These are phyloP conservation scores for Monochamus alternatus DNA, from an alignment of 2,888 invertebrate species.

Conservation along the genomic window DNA sequence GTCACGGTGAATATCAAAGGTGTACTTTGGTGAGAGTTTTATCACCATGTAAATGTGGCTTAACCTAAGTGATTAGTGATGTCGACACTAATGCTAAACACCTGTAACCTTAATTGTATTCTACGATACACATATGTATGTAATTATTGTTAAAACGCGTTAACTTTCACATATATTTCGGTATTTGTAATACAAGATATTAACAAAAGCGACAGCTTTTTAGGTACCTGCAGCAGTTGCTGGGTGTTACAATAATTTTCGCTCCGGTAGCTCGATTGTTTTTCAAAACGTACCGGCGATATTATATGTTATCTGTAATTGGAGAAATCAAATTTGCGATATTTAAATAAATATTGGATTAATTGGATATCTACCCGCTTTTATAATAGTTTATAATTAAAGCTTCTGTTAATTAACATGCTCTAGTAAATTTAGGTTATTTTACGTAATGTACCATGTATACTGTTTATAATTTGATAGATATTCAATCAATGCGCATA, in stretches of 20 bases:
- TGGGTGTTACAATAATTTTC: slow-evolving; percentile 2
- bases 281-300: slow-evolving; percentile 1
- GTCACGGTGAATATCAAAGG: too few relatives aligned
- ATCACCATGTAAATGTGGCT: too few relatives aligned
- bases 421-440: slow-evolving; percentile 20
- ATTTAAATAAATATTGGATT: neutral
- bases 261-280: slow-evolving; percentile 2
- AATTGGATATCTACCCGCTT: slow-evolving; percentile 19
- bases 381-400: slow-evolving; percentile 6
- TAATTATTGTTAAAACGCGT: neutral
- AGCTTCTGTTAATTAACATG: slow-evolving; percentile 17
- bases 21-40: too few relatives aligned
- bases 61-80: too few relatives aligned
- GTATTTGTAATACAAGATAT: neutral
- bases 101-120: neutral
- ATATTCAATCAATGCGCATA: neutral
- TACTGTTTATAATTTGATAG: neutral
- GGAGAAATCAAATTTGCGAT: neutral
- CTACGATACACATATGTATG: neutral
- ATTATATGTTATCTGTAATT: neutral
- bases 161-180: neutral
- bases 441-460: slow-evolving; percentile 16
- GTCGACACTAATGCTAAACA: neutral
- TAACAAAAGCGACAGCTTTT: neutral
- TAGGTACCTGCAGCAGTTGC: neutral